phyloP scores from a whole-genome alignment of 2,113 vertebrate genomes.

The Gasterosteus nipponicus region DNA sequence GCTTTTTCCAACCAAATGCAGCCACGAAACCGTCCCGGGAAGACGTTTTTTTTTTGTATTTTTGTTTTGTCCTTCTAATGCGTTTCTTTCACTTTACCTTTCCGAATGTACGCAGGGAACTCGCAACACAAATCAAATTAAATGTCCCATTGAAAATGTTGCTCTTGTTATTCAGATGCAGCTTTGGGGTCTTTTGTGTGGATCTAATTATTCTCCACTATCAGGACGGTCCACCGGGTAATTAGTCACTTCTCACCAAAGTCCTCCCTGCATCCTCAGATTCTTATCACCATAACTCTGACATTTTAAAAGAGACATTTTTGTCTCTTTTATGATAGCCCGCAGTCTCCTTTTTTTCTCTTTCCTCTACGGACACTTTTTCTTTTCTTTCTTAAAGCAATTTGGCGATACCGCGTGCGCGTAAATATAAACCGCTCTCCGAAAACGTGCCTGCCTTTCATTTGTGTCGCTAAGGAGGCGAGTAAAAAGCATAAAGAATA shows the following conservation, averaged over 20 bases:
- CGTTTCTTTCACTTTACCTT: constrained; percentile 60
- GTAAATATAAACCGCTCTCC: constrained; percentile 33
- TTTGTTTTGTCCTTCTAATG: constrained; percentile 46
- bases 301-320: constrained; percentile 76
- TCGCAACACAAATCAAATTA: constrained; percentile 78
- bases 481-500: not conserved
- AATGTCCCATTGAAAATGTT: constrained; percentile 78
- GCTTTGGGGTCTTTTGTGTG: constrained; percentile 77
- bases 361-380: constrained; percentile 24
- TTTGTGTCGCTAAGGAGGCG: constrained; percentile 16
- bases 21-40: constrained; percentile 52
- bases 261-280: constrained; percentile 74
- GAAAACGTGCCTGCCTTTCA: constrained; percentile 41
- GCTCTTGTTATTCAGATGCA: constrained; percentile 80
- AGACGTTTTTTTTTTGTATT: constrained; percentile 24
- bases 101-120: constrained; percentile 51
- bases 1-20: constrained; percentile 52
- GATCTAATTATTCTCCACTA: constrained; percentile 81
- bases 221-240: constrained; percentile 80
- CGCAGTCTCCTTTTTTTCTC: constrained; percentile 5
- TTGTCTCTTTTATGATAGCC: constrained; percentile 52
- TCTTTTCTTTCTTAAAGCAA: constrained; percentile 32
- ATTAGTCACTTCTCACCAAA: constrained; percentile 81
- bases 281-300: constrained; percentile 72
- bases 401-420: constrained; percentile 25